Evolutionary conservation across 2,888 invertebrate genomes (phyloP), one percentile per base, ranked within the genome.

Genomic region (Limnephilus rhombicus): DNA sequence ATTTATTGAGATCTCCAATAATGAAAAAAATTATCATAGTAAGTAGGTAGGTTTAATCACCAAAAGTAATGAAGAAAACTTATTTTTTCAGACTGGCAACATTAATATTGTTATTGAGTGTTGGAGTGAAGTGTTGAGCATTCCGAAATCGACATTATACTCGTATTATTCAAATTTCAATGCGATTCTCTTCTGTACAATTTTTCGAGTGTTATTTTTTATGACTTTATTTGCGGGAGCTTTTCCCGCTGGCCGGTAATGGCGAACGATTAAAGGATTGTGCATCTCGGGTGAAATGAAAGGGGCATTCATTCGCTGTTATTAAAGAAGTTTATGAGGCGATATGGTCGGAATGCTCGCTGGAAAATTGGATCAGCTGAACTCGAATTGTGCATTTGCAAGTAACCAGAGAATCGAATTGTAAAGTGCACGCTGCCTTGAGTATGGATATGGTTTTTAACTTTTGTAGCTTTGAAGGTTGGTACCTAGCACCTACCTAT

Each of bases 311-410:
- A 83, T 83, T 83, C 83, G 37, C 37, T 83, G 83, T 83, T 83
- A 83, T 83, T 83, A 83, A 34, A 83, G 83, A 83, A 83, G 83
- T 83, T 83, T 83, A 83, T 83, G 83, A 41, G 34, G 83, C 83
- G 83, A 83, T 83, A 34, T 34, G 83, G 24, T 11, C 83, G 83
- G 24, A 83, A 24, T 41, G 83, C 37, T 83, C 83, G 83, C 24
- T 24, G 24, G 41, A 83, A 83, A 83, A 83, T 83, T 41, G 34
- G 41, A 83, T 83, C 37, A 24, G 34, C 34, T 37, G 37, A 83
- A 83, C 11, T 15, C 37, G 34, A 24, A 34, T 41, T 34, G 83
- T 41, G 83, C 34, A 83, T 37, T 83, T 37, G 24, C 24, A 68
- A 68, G 68, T 68, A n/a, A 68, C 68, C 7, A 24, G 68, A 24